Conservation (phyloP, 2,113 vertebrate genomes). For the Anoura caudifer region DNA sequence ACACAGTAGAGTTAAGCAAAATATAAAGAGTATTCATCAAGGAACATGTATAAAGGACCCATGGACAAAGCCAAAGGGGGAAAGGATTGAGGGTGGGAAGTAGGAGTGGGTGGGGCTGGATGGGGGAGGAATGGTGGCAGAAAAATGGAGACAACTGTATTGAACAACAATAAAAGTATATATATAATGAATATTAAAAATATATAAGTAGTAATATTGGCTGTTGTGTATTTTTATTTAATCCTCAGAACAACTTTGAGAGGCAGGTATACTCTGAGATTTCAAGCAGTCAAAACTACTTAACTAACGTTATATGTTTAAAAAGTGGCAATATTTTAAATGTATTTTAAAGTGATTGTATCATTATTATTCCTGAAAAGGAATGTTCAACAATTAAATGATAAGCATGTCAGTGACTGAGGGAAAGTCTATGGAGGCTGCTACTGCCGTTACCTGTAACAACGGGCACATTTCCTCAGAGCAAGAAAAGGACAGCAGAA, state of each 20-base stretch:
- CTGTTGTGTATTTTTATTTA: neutral
- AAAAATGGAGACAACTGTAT: too few species aligned
- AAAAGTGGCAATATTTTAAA: neutral
- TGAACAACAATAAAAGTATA: too few species aligned
- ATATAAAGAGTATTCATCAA: neutral
- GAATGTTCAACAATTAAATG: neutral
- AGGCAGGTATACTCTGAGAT: neutral
- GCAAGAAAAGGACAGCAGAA: neutral
- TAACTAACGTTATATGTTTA: neutral
- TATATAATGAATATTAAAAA: neutral
- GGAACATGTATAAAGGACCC: too few species aligned
- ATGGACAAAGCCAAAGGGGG: too few species aligned
- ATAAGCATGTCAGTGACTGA: neutral
- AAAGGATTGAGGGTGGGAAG: too few species aligned
- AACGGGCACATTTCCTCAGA: neutral
- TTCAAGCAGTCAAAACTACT: neutral
- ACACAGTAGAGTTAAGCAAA: neutral
- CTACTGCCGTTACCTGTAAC: neutral
- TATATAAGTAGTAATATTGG: neutral
- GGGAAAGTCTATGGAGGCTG: neutral
- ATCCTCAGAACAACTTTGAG: neutral
- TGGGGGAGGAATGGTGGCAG: too few species aligned
- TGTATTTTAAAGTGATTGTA: neutral
- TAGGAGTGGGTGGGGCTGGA: too few species aligned
- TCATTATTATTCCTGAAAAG: neutral